Base-by-base conservation (phyloP, 2,888 invertebrate genomes). In the Cyaniris semiargus region DNA sequence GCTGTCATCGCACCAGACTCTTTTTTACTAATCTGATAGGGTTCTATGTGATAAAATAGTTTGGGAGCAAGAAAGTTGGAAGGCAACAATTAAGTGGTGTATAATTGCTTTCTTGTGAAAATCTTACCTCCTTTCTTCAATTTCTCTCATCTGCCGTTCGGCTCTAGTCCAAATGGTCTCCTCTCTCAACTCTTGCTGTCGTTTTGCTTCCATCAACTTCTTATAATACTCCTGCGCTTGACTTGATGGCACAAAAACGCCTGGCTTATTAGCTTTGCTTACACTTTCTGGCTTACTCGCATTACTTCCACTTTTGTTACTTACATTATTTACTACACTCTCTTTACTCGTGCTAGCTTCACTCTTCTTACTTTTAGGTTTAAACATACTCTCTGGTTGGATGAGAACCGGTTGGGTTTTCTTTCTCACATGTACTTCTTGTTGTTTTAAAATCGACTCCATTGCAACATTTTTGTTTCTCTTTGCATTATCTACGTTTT, bases 101-200 rank as follows among this genome's bases (percentile, higher is more conserved):
- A 44, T 38, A 38, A 38, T 44, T 44, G 13, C 10, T 44, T 44
- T 44, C 44, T 44, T 44, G 10, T 44, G 10, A 3, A 70, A 58
- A 72, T n/a, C 38, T 82, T 80, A 90, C 89, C 82, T 83, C 80
- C 81, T 84, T 1, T 78, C 77, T 56, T 91, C 88, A 23, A 88
- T 81, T 56, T 86, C 85, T 48, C 84, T 87, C 88, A 90, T 88
- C 53, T 84, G 74, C 60, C 80, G 80, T 78, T 89, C 86, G 0
- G 83, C 85, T 76, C 53, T 81, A 0, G 80, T 76, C 89, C 90
- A 89, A n/a, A 90, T 82, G 31, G 87, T 85, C 6, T 87, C 83
- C 38, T 81, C 79, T 1, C 84, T 70, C 2, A 81, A 34, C 1
- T 85, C 80, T 58, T 82, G 84, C 0, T 86, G n/a, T 72, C 81